Base-by-base conservation (phyloP, 1,140 invertebrate species). In the Bombus confusus region DNA sequence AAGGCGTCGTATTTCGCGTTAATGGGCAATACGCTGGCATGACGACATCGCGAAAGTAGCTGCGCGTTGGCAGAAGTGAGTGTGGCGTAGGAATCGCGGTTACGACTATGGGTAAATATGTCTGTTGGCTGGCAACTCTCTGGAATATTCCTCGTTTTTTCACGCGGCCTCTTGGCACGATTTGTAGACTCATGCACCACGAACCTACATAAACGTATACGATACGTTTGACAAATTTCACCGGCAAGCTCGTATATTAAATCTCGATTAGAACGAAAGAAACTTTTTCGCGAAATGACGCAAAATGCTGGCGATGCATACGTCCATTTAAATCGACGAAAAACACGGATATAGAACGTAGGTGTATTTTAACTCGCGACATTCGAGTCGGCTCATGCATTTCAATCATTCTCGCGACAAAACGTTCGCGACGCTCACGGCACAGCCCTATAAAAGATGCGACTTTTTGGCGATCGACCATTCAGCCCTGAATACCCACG, bases 41-140 rank as follows among this genome's bases (percentile, higher is more conserved):
- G 87, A 89, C 88, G 88, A 87, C 80, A 90, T 90, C 85, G 87
- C 76, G 64, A 66, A 34, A 89, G 88, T 89, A 85, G 87, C 74
- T 22, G 34, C 41, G 85, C 88, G 88, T 90, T 85, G 88, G 88
- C 88, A 89, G 69, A 66, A 85, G 85, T 72, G 84, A 84, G 68
- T 57, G 88, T 62, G 88, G 87, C 72, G 64, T 76, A 37, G 75
- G 75, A 57, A 41, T 37, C 57, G 68, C 57, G 87, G 80, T 90
- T 90, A 68, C 88, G 85, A 84, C 62, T 66, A 59, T 74, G 74
- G 37, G 64, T 75, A 87, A 85, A 89, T 89, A 90, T 79, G 72
- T 74, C 81, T 41, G 66, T 64, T 71, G 37, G 59, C 66, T 86
- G 57, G 22, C 62, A 41, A 15, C 6, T 34, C 57, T 73, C 39